Evolutionary conservation across 2,797 vertebrate genomes (phyloP).

Genomic region (Pagetopsis macropterus): DNA sequence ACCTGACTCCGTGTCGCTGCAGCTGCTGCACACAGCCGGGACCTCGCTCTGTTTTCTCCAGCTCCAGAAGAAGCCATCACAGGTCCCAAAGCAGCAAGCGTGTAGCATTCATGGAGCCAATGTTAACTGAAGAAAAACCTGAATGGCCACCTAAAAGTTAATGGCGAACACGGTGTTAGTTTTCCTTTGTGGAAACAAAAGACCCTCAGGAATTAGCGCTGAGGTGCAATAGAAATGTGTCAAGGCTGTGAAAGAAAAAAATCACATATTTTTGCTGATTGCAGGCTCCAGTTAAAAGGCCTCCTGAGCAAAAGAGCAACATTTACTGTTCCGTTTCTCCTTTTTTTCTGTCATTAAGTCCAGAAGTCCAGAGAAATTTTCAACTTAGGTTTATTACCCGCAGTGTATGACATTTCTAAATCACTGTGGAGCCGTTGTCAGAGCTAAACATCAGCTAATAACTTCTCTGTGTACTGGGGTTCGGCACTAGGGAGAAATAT

Average conservation of each 20-base stretch:
- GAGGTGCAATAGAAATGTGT: slow-evolving; percentile 16
- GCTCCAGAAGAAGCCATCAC: slow-evolving; percentile 72
- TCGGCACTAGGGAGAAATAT: slow-evolving; percentile 21
- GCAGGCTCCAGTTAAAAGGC: slow-evolving; percentile 33
- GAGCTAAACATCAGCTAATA: slow-evolving; percentile 64
- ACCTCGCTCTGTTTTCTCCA: slow-evolving; percentile 81
- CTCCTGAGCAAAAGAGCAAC: slow-evolving; percentile 33
- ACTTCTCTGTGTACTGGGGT: slow-evolving; percentile 51
- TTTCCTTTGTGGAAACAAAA: slow-evolving; percentile 28
- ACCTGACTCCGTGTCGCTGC: slow-evolving; percentile 89
- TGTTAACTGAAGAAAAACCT: slow-evolving; percentile 76
- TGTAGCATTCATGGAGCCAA: slow-evolving; percentile 90
- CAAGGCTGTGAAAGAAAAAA: slow-evolving; percentile 12
- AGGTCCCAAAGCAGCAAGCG: slow-evolving; percentile 86
- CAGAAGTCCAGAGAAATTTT: slow-evolving; percentile 57
- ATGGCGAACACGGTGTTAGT: slow-evolving; percentile 63
- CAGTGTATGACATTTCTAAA: slow-evolving; percentile 48
- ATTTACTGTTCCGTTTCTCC: slow-evolving; percentile 35
- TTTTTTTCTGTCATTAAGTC: slow-evolving; percentile 41
- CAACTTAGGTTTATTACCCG: slow-evolving; percentile 60
- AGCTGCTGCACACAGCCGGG: slow-evolving; percentile 84
- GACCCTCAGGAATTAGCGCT: slow-evolving; percentile 28
- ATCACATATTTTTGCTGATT: slow-evolving; percentile 37
- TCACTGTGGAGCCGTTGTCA: slow-evolving; percentile 60
- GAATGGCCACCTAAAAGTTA: slow-evolving; percentile 80